Base-by-base conservation (phyloP, 2,888 invertebrate species). In the Brassicogethes aeneus region DNA sequence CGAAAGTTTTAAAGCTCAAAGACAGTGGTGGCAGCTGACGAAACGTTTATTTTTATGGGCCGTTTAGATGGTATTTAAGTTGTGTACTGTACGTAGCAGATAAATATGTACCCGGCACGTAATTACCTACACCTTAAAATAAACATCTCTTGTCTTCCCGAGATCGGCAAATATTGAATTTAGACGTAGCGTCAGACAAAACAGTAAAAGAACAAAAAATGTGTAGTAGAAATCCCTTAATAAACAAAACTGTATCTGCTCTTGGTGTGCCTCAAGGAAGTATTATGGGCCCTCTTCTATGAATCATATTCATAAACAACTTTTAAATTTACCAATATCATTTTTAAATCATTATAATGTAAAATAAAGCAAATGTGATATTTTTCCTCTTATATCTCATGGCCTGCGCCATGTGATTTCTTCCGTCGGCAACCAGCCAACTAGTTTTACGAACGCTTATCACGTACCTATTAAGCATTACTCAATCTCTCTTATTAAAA, bases 121-220 rank as follows among this genome's bases (percentile, higher is more conserved):
- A 62, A 62, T 64, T 64, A 62, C 60, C 56, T 56, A 60, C 64
- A 64, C 64, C 62, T 65, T 61, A 61, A 60, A 60, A 60, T 60
- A 64, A 64, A 64, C 62, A 62, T 43, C 47, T 12, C 10, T 39
- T 43, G 51, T 45, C 46, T 53, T 54, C 52, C 54, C 51, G 51
- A 52, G 50, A 44, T 49, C 49, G 49, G 47, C 55, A 56, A 59
- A 59, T 59, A 59, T 58, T 58, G 54, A 41, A 48, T 51, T 46
- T 50, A 37, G 30, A n/a, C n/a, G 40, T 37, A 3, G 7, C 7
- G 5, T 23, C 23, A 23, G 23, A 10, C 7, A 23, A 10, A 7
- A 5, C 10, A 23, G 23, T 10, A 23, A 7, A 23, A 23, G 10
- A n/a, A n/a, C n/a, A n/a, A n/a, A n/a, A n/a, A n/a, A n/a, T n/a